Evolutionary conservation across 2,113 vertebrate genomes (phyloP), one percentile per base, ranked within the genome.

Genomic region (Malurus elegans): DNA sequence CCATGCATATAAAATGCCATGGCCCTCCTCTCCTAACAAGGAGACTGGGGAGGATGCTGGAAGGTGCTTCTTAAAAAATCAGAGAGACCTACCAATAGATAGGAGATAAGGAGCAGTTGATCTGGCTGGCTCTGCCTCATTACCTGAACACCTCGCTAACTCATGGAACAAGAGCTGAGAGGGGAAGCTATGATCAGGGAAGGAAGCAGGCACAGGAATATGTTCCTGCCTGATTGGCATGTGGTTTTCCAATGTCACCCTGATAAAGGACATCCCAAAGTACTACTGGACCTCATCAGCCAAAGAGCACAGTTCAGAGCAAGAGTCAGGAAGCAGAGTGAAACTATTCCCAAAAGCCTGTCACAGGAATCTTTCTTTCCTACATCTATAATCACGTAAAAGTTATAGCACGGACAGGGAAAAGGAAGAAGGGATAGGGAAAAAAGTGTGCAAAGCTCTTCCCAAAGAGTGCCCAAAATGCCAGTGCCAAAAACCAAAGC

Each of bases 1-100:
- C 4, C 19, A 3, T 6, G 6, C 31, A 51, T 8, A 16, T 9
- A 42, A 0, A 31, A 2, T 0, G 10, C 36, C 19, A 29, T 19
- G 4, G 9, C 4, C 14, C 4, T 20, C 14, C 3, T 31, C 24
- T 29, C 11, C 36, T n/a, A 24, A 4, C 21, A 18, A 34, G 20
- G 9, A 65, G 2, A 17, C 8, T 21, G 34, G 32, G 3, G 2
- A 25, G 28, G 2, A 26, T 38, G 10, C 9, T 62, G 8, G 8
- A 51, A 28, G 9, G 1, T 15, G 21, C 16, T 48, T 66, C 8
- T 51, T 8, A 47, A 10, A 51, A 61, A 29, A 66, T 19, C 0
- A 0, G 17, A 57, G 58, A 29, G 9, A 28, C 7, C 25, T 14
- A 7, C 3, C 29, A 47, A 19, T 5, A 4, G 3, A 12, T 31